Conservation (phyloP, 1,140 invertebrate species). For the Drosophila miranda region DNA sequence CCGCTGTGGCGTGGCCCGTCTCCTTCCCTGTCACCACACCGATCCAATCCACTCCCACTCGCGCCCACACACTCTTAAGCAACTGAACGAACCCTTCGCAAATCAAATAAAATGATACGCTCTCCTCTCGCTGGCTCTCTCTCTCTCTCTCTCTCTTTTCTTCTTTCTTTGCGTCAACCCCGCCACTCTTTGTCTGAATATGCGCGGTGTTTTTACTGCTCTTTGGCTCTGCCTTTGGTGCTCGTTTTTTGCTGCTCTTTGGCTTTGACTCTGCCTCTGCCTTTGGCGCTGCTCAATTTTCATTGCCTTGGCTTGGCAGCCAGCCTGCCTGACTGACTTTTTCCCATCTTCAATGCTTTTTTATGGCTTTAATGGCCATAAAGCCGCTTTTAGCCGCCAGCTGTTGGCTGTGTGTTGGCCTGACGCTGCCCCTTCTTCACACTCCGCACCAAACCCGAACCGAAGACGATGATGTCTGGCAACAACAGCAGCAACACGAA, state of each 20-base stretch:
- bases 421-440: neutral
- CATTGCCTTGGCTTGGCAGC: conserved; percentile 32
- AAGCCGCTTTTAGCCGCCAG: conserved; percentile 72
- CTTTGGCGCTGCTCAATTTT: conserved; percentile 42
- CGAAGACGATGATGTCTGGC: conserved; percentile 4
- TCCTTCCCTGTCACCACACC: conserved; percentile 16
- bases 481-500: conserved; percentile 39
- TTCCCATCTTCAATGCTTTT: conserved; percentile 66
- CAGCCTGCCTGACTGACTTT: conserved; percentile 42
- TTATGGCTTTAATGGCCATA: conserved; percentile 76
- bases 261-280: conserved; percentile 1
- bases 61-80: conserved; percentile 21
- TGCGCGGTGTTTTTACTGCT: conserved; percentile 33
- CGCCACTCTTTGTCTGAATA: conserved; percentile 27
- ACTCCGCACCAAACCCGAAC: conserved; percentile 44
- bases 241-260: conserved; percentile 27
- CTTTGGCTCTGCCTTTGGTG: neutral
- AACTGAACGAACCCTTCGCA: conserved; percentile 26
- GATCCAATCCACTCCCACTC: conserved; percentile 45
- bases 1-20: conserved; percentile 7
- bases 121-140: conserved; percentile 26
- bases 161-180: conserved; percentile 12
- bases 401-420: conserved; percentile 51
- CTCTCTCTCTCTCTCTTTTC: conserved; percentile 13
- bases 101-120: conserved; percentile 65